Base-by-base conservation (phyloP, 1,140 invertebrate genomes). In the Heliconius hermathena region DNA sequence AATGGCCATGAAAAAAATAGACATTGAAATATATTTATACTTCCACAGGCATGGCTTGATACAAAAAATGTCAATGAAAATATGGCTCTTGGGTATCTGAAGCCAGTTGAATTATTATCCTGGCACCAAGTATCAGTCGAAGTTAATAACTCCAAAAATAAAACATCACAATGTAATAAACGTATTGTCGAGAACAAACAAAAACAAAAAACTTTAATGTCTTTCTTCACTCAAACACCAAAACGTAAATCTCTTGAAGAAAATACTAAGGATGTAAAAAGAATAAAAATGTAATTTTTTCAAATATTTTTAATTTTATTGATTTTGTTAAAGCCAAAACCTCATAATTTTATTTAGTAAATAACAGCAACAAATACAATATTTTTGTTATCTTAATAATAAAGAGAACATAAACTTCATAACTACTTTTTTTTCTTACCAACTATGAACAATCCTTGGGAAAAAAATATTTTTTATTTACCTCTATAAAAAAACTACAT, bases 141-240 rank as follows among this genome's bases (percentile, higher is more conserved):
- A 73, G 97, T 98, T 0, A 98, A 98, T 88, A 97, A 97, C 88
- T 96, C 97, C 1, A 91, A 95, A 60, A 96, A 97, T 88, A 97
- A 98, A 91, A 95, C 95, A 77, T 86, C 93, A n/a, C 94, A 96
- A 77, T 97, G 97, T 83, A 96, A 96, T 80, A 96, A 96, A 84
- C 95, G 95, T 9, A 84, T 95, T 73, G 38, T 81, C 49, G 85
- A 86, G 87, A 90, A 90, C 16, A 90, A 89, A 84, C 79, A 38
- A 33, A 89, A 81, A 70, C 90, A 93, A 83, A 93, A 90, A 86
- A 83, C 90, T 52, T 82, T 95, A 81, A 91, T 85, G 82, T 71
- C 86, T 11, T 95, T 91, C 87, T 92, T 95, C 80, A 66, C 41
- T 33, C 89, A 87, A 80, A 29, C 82, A 66, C 82, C 85, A 36